Conservation (phyloP, 2,888 invertebrate genomes). For the Leucophenga maculata region DNA sequence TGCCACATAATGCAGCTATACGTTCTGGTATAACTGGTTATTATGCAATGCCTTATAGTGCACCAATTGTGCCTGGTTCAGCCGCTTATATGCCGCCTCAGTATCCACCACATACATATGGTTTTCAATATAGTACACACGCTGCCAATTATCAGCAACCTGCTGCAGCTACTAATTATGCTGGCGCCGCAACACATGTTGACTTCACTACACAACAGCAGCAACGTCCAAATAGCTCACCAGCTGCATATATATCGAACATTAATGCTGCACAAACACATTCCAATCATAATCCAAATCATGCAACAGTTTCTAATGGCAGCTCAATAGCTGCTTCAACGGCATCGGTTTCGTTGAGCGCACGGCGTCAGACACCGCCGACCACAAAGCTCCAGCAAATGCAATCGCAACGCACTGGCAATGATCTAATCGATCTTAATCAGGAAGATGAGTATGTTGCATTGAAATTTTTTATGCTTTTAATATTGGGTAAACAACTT, state of each 20-base stretch:
- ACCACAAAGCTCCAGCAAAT: constrained; percentile 38
- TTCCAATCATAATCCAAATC: constrained; percentile 21
- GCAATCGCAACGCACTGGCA: constrained; percentile 48
- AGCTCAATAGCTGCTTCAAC: background rate
- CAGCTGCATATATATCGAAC: constrained; percentile 5
- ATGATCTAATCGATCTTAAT: constrained; percentile 69
- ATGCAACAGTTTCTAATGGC: constrained; percentile 24
- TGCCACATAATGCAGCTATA: constrained; percentile 11
- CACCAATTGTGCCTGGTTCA: constrained; percentile 55
- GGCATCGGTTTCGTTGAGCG: constrained; percentile 7
- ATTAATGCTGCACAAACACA: background rate
- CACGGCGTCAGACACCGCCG: constrained; percentile 48
- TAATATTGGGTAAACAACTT: constrained; percentile 9
- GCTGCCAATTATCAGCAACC: constrained; percentile 7
- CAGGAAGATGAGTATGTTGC: constrained; percentile 70
- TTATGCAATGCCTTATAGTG: constrained; percentile 39
- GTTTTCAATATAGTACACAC: constrained; percentile 45
- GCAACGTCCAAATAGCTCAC: constrained; percentile 33
- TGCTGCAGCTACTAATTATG: constrained; percentile 5
- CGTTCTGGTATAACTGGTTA: constrained; percentile 26
- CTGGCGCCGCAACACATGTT: constrained; percentile 2
- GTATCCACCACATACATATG: constrained; percentile 56
- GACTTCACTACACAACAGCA: constrained; percentile 20
- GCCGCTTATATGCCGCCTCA: constrained; percentile 59
- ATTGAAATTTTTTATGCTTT: background rate